phyloP scores from a whole-genome alignment of 2,113 vertebrate genomes.

The Orthonyx spaldingii region DNA sequence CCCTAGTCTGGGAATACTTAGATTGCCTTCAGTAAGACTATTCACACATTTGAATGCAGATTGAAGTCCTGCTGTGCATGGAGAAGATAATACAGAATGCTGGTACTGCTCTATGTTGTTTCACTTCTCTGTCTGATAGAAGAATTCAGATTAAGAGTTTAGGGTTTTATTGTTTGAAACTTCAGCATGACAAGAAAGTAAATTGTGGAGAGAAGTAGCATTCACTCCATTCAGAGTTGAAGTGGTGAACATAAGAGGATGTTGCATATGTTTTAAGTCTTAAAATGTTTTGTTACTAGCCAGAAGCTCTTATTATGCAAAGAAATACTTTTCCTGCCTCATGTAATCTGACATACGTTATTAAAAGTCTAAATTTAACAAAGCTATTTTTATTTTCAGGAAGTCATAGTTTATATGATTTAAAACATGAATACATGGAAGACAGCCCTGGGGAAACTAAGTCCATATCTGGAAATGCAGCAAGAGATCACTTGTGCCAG shows the following conservation, averaged over 20 bases:
- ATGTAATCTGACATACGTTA: not conserved
- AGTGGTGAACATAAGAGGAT: not conserved
- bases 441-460: not conserved
- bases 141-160: not conserved
- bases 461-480: constrained; percentile 39
- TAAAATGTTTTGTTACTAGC: not conserved
- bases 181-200: not conserved
- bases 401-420: constrained; percentile 16
- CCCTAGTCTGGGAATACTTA: not conserved
- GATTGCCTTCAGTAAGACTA: not conserved
- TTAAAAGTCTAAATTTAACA: constrained; percentile 40
- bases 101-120: not conserved
- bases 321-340: constrained; percentile 1
- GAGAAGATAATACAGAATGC: not conserved
- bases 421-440: constrained; percentile 23
- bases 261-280: not conserved
- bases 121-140: not conserved
- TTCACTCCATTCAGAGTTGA: not conserved
- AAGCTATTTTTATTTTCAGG: constrained; percentile 56
- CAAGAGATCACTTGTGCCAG: not conserved
- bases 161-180: not conserved
- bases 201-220: not conserved
- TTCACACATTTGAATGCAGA: not conserved
- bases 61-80: not conserved
- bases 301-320: constrained; percentile 19